Conservation (phyloP, 2,888 invertebrate genomes). For the Gasteruption jaculator region DNA sequence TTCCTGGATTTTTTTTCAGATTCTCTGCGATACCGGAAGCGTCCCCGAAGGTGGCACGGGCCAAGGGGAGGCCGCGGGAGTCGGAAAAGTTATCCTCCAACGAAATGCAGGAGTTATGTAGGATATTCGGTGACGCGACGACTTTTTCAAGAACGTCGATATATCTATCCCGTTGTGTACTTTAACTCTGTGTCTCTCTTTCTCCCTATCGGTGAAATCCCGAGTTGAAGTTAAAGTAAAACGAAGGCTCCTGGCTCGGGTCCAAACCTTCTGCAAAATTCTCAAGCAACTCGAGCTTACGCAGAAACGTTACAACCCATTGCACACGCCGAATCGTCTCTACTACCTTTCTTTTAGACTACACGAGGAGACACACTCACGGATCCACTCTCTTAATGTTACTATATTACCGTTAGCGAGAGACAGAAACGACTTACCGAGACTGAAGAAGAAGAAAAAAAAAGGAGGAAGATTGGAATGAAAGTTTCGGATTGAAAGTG, state of each 20-base stretch:
- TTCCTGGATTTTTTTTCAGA: too few relatives aligned
- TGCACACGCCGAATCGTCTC: conserved; percentile 46
- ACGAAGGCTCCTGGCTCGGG: conserved; percentile 42
- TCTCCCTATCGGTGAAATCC: conserved; percentile 10
- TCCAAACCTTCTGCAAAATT: conserved; percentile 45
- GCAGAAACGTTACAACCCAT: conserved; percentile 40
- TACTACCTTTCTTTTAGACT: too few relatives aligned
- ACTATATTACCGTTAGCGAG: too few relatives aligned
- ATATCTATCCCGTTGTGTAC: conserved; percentile 38
- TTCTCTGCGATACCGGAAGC: too few relatives aligned
- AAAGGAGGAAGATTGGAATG: too few relatives aligned
- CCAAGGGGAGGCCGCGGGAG: too few relatives aligned
- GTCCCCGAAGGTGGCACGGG: too few relatives aligned
- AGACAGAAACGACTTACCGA: too few relatives aligned
- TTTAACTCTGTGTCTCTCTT: conserved; percentile 21
- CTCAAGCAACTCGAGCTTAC: conserved; percentile 29
- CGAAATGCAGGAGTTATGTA: conserved; percentile 33
- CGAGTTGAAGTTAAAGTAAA: conserved; percentile 42
- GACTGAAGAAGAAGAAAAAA: too few relatives aligned
- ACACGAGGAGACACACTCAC: too few relatives aligned
- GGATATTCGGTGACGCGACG: conserved; percentile 43
- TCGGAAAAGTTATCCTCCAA: conserved; percentile 33
- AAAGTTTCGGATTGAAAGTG: too few relatives aligned
- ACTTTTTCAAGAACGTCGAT: conserved; percentile 45
- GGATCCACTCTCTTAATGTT: too few relatives aligned